phyloP scores from a whole-genome alignment of 2,888 invertebrate species.

The Tuberolachnus salignus region DNA sequence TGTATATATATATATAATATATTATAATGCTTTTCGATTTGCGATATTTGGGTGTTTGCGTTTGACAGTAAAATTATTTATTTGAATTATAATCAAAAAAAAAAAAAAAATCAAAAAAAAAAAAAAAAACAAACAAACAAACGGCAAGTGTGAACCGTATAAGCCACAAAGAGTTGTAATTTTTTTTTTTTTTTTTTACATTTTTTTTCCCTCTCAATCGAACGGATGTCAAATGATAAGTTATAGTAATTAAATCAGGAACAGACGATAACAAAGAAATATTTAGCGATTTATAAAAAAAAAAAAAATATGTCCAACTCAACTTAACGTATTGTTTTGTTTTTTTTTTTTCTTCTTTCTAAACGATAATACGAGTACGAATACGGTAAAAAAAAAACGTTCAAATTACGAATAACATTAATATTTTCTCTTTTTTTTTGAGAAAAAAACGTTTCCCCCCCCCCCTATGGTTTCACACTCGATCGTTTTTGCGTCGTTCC shows the following conservation, averaged over 20 bases:
- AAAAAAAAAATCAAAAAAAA: background rate
- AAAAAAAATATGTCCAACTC: no score
- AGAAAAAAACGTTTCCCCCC: constrained; percentile 14
- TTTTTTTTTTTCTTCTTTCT: no score
- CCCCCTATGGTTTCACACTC: constrained; percentile 42
- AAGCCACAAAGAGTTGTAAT: constrained; percentile 15
- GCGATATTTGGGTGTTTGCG: constrained; percentile 13
- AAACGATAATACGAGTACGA: no score
- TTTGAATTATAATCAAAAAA: constrained; percentile 9
- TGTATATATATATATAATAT: background rate
- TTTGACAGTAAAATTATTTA: constrained; percentile 49
- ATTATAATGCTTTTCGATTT: constrained; percentile 33
- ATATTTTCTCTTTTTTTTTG: constrained; percentile 22
- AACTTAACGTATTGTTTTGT: no score
- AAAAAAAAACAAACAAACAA: constrained; percentile 10
- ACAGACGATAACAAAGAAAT: no score
- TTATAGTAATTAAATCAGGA: no score
- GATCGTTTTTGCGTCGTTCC: constrained; percentile 20
- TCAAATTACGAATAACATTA: background rate
- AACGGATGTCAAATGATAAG: no score
- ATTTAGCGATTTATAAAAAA: no score
- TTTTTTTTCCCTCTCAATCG: no score
- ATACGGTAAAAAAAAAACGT: background rate
- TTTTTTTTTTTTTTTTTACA: no score
- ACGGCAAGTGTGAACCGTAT: constrained; percentile 16